phyloP scores from a whole-genome alignment of 2,888 invertebrate species.

The Acanthosepion esculentum region DNA sequence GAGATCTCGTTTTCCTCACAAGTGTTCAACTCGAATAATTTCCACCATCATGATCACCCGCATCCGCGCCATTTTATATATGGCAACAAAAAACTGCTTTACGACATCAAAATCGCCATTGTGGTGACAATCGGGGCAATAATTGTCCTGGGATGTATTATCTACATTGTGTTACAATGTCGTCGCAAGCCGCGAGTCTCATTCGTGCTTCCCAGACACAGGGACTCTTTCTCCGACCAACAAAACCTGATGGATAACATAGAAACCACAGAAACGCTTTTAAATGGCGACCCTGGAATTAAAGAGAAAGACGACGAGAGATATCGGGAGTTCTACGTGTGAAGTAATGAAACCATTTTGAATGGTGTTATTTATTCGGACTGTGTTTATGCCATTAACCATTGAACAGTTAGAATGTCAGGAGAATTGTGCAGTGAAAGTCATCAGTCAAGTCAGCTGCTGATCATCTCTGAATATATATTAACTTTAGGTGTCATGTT shows the following conservation, averaged over 20 bases:
- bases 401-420: background rate
- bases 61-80: constrained; percentile 54
- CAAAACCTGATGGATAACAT: constrained; percentile 42
- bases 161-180: constrained; percentile 58
- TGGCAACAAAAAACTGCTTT: constrained; percentile 56
- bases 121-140: constrained; percentile 56
- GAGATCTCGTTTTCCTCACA: constrained; percentile 34
- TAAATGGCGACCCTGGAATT: background rate
- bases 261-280: constrained; percentile 42
- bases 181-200: constrained; percentile 47
- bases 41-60: constrained; percentile 36
- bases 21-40: constrained; percentile 36
- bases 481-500: background rate
- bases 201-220: constrained; percentile 40
- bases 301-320: constrained; percentile 24
- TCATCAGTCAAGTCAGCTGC: background rate
- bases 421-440: background rate
- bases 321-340: constrained; percentile 44
- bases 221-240: constrained; percentile 46
- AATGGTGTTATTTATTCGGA: background rate
- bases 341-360: background rate
- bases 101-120: constrained; percentile 58
- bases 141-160: constrained; percentile 55
- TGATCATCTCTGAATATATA: background rate
- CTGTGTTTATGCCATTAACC: background rate